These are phyloP conservation scores for Lates japonicus DNA, from an alignment of 2,797 vertebrate genomes.

Conservation along the genomic window DNA sequence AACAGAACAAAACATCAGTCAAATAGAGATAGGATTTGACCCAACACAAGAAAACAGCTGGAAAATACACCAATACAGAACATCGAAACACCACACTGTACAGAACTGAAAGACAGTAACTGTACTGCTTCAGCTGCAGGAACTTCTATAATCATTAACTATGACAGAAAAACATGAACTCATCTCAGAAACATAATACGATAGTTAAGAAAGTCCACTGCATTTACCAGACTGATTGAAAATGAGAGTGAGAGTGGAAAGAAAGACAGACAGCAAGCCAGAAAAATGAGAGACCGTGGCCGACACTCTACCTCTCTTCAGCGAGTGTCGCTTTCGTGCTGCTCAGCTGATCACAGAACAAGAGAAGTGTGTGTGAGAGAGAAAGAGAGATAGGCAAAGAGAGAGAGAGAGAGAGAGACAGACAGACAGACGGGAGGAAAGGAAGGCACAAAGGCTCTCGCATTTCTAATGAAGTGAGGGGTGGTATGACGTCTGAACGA, in stretches of 20 bases:
- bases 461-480: constrained; percentile 70
- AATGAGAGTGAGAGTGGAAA: constrained; percentile 44
- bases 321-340: constrained; percentile 65
- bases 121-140: constrained; percentile 6
- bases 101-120: neutral
- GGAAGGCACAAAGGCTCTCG: constrained; percentile 58
- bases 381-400: constrained; percentile 4
- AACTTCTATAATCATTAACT: constrained; percentile 43
- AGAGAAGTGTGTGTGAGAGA: constrained; percentile 58
- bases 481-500: constrained; percentile 61
- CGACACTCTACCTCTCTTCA: constrained; percentile 72
- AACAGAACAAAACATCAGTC: constrained; percentile 13
- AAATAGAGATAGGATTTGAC: neutral
- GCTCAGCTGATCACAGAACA: constrained; percentile 74
- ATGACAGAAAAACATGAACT: constrained; percentile 6
- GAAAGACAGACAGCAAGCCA: constrained; percentile 29
- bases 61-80: neutral
- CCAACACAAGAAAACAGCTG: neutral
- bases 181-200: constrained; percentile 5
- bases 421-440: constrained; percentile 22
- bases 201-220: neutral
- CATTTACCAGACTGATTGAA: constrained; percentile 14
- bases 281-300: constrained; percentile 34
- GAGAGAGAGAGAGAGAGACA: constrained; percentile 5
- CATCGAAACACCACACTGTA: neutral